Percentiles rank a stretch among this genome's conserved stretches.
phyloP scores from a whole-genome alignment of 2,113 vertebrate species.

The Chlorocebus sabaeus region DNA sequence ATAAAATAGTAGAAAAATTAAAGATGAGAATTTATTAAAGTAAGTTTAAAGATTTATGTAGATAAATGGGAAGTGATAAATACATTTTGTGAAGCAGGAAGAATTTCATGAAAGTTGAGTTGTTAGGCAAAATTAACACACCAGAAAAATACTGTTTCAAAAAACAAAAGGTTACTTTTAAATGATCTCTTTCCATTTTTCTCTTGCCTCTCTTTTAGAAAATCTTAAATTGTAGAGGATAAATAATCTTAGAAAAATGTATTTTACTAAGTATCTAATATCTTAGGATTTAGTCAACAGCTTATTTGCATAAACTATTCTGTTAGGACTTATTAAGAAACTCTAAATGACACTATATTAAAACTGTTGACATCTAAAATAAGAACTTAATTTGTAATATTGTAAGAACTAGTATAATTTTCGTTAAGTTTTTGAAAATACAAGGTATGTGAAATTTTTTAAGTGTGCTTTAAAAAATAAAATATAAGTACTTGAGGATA shows the following conservation, averaged over 20 bases:
- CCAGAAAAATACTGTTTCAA: background rate
- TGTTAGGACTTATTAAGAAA: background rate
- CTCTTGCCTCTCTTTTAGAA: background rate
- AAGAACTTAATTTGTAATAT: constrained; percentile 18
- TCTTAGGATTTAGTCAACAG: background rate
- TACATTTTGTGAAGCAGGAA: background rate
- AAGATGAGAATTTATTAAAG: background rate
- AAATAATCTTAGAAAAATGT: constrained; percentile 1
- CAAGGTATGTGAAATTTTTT: background rate
- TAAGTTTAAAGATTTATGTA: background rate
- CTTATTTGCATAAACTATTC: constrained; percentile 13
- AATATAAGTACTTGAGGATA: background rate
- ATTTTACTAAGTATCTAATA: constrained; percentile 1
- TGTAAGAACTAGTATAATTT: constrained; percentile 32
- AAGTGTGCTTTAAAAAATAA: constrained; percentile 33
- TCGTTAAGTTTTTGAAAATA: constrained; percentile 21
- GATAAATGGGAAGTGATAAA: background rate
- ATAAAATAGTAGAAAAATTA: background rate
- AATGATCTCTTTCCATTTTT: background rate
- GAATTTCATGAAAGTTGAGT: background rate
- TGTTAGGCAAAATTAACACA: background rate
- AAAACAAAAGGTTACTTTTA: constrained; percentile 8
- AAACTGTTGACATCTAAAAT: background rate
- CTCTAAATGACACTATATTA: background rate
- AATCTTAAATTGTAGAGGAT: background rate